Evolutionary conservation across 2,797 vertebrate species (phyloP), one percentile per base, ranked within the genome.

Genomic region (Pipistrellus nathusii): DNA sequence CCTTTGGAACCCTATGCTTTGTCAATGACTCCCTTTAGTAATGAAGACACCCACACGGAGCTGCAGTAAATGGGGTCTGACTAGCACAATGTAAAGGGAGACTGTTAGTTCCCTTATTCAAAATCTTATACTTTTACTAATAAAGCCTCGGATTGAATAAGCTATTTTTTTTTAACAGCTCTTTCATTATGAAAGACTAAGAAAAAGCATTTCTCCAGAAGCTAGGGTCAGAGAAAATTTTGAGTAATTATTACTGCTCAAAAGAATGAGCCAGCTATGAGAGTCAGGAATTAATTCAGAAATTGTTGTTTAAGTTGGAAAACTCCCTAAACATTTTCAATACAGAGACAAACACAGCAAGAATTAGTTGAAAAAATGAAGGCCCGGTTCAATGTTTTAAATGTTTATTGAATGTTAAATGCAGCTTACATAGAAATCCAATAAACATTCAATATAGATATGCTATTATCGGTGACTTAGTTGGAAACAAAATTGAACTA

Each of bases 201-300:
- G 72, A 81, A 72, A 92, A 94, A 48, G 9, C 20, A 94, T 66
- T 78, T 71, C 25, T 57, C 35, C 57, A 57, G 73, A 90, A 91
- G 41, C 32, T 12, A 25, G 21, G 3, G 27, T 81, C 71, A 93
- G 59, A 80, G 76, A 77, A 66, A 96, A 92, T 87, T 72, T 30
- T 76, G 66, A 84, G 59, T 80, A 71, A 68, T 48, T 21, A 64
- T 91, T 72, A 84, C 17, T 88, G 20, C 93, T 96, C n/a, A 90
- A 78, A 95, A 95, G 27, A 95, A 88, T 57, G 41, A 89, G 25
- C 51, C 68, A 87, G 53, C 44, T n/a, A 81, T 25, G 78, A 90
- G 93, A 84, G 46, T 76, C 30, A 81, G 89, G 71, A 93, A 93
- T 77, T 94, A 80, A 84, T 81, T 93, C 46, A 87, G 55, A 80